Conservation (phyloP, 1,140 invertebrate genomes). For the Drosophila pseudoananassae region DNA sequence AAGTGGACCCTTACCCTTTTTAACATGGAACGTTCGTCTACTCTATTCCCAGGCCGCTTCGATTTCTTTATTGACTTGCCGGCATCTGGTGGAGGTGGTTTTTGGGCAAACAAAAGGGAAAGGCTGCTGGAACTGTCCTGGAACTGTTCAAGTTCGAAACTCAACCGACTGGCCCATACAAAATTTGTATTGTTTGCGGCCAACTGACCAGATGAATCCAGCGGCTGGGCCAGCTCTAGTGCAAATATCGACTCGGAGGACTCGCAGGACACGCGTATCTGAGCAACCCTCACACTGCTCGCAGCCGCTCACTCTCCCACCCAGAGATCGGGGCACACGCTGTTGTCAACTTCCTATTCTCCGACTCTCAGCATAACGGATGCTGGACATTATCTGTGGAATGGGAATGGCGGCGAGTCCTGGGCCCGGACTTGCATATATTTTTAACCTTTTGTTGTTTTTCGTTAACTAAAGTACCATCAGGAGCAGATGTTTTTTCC, state of each 20-base stretch:
- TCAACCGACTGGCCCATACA: constrained; percentile 57
- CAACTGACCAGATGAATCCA: constrained; percentile 66
- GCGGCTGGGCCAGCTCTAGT: constrained; percentile 30
- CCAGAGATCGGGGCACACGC: constrained; percentile 56
- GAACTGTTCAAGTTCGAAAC: constrained; percentile 34
- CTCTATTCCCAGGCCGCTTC: constrained; percentile 52
- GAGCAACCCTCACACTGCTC: constrained; percentile 66
- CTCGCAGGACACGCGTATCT: constrained; percentile 56
- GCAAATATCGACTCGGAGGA: constrained; percentile 36
- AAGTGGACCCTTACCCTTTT: constrained; percentile 17
- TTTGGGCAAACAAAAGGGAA: background rate
- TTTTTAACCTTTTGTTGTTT: constrained; percentile 81
- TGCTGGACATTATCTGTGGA: constrained; percentile 71
- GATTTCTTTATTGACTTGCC: constrained; percentile 52
- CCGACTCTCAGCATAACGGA: constrained; percentile 58
- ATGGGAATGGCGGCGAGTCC: constrained; percentile 23
- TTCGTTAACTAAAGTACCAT: constrained; percentile 82
- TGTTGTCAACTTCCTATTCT: constrained; percentile 69
- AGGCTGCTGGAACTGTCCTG: background rate
- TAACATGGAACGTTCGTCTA: background rate
- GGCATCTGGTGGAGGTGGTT: constrained; percentile 46
- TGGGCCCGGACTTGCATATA: constrained; percentile 64
- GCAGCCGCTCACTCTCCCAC: constrained; percentile 9
- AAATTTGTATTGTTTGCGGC: constrained; percentile 68
- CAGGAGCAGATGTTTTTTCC: constrained; percentile 82